These are phyloP conservation scores for Callaeas wilsoni DNA, from an alignment of 2,113 vertebrate genomes.

Conservation along the genomic window DNA sequence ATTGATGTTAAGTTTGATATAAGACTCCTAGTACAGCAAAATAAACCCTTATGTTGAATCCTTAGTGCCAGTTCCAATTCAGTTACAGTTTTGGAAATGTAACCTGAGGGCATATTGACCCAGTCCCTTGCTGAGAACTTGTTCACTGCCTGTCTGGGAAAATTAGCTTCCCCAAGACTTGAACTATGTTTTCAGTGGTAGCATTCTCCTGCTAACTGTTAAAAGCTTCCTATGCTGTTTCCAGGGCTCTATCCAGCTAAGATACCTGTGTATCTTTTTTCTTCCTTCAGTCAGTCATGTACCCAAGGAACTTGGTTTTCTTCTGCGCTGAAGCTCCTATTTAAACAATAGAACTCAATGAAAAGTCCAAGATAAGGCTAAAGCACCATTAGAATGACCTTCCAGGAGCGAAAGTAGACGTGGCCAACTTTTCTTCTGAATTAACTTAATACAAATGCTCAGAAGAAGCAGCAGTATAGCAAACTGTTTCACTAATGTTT, in stretches of 20 bases:
- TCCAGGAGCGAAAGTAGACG: not conserved
- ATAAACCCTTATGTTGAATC: not conserved
- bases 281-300: not conserved
- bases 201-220: not conserved
- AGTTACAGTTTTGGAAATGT: not conserved
- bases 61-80: not conserved
- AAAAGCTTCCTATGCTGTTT: not conserved
- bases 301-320: not conserved
- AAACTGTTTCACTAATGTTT: not conserved
- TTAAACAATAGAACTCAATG: not conserved
- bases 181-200: not conserved
- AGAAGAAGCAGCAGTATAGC: not conserved
- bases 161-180: not conserved
- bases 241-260: not conserved
- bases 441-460: not conserved
- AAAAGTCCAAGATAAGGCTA: not conserved
- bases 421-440: not conserved
- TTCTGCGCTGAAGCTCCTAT: not conserved
- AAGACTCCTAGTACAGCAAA: not conserved
- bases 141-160: not conserved
- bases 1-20: not conserved
- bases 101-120: not conserved
- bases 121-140: not conserved
- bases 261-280: not conserved
- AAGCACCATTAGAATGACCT: not conserved